Percentiles rank a stretch among this genome's conserved stretches.
These are phyloP conservation scores for Gallinago stenura DNA, from an alignment of 2,797 vertebrate species.

Conservation along the genomic window DNA sequence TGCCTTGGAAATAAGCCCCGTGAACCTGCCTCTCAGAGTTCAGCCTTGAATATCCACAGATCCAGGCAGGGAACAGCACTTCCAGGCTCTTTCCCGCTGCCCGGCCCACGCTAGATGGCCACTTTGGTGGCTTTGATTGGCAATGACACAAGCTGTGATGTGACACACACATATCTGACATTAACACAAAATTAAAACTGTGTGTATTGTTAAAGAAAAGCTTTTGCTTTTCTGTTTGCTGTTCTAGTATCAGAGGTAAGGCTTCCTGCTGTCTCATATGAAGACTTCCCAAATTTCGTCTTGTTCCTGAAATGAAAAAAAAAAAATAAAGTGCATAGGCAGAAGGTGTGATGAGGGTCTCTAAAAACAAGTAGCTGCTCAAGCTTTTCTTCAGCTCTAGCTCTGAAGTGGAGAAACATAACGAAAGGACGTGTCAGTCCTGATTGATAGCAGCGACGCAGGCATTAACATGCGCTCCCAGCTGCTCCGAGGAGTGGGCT, in stretches of 20 bases:
- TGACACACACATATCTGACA: rapidly evolving
- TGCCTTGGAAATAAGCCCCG: conserved; percentile 48
- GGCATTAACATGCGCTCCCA: not conserved
- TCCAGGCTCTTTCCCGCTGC: not conserved
- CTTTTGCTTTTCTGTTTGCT: not conserved
- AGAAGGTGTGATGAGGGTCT: not conserved
- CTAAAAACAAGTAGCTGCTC: not conserved
- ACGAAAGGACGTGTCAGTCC: not conserved
- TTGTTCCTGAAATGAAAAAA: not conserved
- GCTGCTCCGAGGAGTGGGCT: not conserved
- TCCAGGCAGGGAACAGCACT: not conserved
- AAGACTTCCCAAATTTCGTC: not conserved
- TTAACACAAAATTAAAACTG: not conserved
- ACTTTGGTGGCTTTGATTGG: not conserved
- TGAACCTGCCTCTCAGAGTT: not conserved
- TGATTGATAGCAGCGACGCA: not conserved
- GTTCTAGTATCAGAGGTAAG: not conserved
- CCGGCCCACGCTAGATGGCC: not conserved
- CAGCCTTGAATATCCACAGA: not conserved
- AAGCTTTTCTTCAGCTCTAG: not conserved
- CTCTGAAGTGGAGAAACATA: not conserved
- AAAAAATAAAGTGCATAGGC: not conserved
- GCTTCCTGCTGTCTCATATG: not conserved
- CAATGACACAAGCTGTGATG: not conserved
- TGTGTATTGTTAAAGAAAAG: not conserved